Evolutionary conservation across 2,888 invertebrate species (phyloP).

Genomic region (Ichneumon xanthorius): DNA sequence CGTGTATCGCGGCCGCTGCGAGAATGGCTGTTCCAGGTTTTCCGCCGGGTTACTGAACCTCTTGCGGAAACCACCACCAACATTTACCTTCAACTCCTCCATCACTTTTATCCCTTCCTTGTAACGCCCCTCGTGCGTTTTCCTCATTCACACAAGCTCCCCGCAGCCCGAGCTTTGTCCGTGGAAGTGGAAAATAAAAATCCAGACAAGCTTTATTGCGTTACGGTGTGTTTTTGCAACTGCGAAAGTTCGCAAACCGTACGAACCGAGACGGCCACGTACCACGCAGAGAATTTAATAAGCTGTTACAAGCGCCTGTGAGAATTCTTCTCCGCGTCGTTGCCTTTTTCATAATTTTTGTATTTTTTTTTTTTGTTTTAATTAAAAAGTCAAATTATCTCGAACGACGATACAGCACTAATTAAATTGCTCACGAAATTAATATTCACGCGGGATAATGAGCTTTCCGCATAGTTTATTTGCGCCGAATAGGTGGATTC

Average conservation of each 20-base stretch:
- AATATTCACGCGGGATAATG: not conserved
- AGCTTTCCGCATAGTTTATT: not conserved
- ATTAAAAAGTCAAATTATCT: conserved; percentile 17
- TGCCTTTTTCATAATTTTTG: not conserved
- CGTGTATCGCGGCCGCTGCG: not conserved
- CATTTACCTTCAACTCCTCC: conserved; percentile 9
- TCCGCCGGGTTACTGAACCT: conserved; percentile 1
- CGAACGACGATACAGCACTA: not conserved
- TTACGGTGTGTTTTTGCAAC: not conserved
- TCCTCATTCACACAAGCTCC: not conserved
- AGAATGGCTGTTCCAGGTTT: not conserved
- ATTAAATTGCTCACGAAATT: conserved; percentile 7
- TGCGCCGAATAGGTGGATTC: not conserved
- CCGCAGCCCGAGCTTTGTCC: not conserved
- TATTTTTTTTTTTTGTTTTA: not conserved
- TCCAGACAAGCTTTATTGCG: conserved; percentile 8
- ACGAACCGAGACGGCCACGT: conserved; percentile 4
- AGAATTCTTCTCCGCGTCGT: conserved; percentile 14
- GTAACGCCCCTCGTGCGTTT: not conserved
- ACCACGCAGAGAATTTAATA: not conserved
- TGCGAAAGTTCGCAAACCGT: not conserved
- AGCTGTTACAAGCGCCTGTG: conserved; percentile 11
- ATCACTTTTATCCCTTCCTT: conserved; percentile 1
- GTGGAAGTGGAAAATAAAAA: not conserved
- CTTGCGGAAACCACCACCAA: not conserved